Conservation (phyloP, 2,888 invertebrate genomes). For the Drosophila recens region DNA sequence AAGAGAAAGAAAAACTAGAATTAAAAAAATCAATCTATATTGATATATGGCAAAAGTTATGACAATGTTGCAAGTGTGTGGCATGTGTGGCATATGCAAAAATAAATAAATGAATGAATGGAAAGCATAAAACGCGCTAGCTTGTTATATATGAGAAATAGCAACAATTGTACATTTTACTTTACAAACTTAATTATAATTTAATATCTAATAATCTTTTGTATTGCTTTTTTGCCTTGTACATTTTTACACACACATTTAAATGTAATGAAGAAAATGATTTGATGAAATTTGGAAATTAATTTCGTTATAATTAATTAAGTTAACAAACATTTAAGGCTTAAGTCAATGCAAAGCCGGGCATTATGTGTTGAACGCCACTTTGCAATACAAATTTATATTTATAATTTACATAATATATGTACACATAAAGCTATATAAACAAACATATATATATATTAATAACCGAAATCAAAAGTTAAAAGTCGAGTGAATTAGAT, state of each 20-base stretch:
- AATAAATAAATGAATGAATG: not conserved
- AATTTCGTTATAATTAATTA: slow-evolving; percentile 52
- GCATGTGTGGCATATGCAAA: slow-evolving; percentile 65
- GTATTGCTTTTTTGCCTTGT: slow-evolving; percentile 74
- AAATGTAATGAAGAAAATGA: slow-evolving; percentile 28
- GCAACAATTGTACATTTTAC: slow-evolving; percentile 78
- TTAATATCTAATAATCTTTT: slow-evolving; percentile 63
- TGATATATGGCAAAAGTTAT: slow-evolving; percentile 61
- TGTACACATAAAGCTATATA: slow-evolving; percentile 32
- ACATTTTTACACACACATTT: slow-evolving; percentile 69
- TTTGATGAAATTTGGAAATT: slow-evolving; percentile 36
- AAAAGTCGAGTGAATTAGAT: slow-evolving; percentile 59
- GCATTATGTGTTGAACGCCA: slow-evolving; percentile 61
- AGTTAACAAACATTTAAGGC: slow-evolving; percentile 70
- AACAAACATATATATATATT: slow-evolving; percentile 43
- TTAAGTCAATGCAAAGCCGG: slow-evolving; percentile 75
- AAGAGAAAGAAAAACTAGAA: slow-evolving; percentile 9
- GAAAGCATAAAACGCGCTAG: slow-evolving; percentile 64
- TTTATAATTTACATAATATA: slow-evolving; percentile 60
- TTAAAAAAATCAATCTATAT: slow-evolving; percentile 8
- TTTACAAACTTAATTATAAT: slow-evolving; percentile 71
- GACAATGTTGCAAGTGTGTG: slow-evolving; percentile 66
- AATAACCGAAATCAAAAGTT: slow-evolving; percentile 69
- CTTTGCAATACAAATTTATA: slow-evolving; percentile 75
- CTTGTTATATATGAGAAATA: slow-evolving; percentile 76